Conservation (phyloP, 1,140 invertebrate species). For the Helicorthomorpha holstii region DNA sequence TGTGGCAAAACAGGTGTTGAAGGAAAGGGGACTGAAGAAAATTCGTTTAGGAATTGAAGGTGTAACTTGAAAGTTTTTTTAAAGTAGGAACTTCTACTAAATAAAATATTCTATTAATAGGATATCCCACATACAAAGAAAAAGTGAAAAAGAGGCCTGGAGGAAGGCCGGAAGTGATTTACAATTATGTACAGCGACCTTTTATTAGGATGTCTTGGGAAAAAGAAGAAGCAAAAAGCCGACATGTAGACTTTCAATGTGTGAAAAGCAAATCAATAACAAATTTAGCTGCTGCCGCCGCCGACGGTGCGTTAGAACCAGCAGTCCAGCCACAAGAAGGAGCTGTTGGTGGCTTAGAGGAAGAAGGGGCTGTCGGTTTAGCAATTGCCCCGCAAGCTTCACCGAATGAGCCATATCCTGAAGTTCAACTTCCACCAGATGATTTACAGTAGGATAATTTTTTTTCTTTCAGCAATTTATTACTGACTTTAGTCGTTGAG, state of each 20-base stretch:
- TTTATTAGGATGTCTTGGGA: constrained; percentile 99
- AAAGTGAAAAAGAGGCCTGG: constrained; percentile 48
- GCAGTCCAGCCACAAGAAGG: constrained; percentile 12
- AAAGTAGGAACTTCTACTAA: background rate
- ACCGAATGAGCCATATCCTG: constrained; percentile 27
- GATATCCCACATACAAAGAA: constrained; percentile 98
- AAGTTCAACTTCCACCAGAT: constrained; percentile 24
- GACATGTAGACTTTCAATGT: constrained; percentile 97
- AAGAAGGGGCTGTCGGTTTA: constrained; percentile 15
- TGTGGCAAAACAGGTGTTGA: constrained; percentile 95
- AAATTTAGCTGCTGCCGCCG: constrained; percentile 78
- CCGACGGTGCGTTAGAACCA: constrained; percentile 51
- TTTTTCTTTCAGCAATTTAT: too few relatives aligned
- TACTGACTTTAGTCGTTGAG: too few relatives aligned
- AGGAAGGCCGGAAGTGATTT: constrained; percentile 64
- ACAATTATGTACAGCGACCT: constrained; percentile 98
- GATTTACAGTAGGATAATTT: too few relatives aligned
- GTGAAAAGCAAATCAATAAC: constrained; percentile 89
- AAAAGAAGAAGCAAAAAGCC: constrained; percentile 95
- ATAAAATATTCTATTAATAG: constrained; percentile 19
- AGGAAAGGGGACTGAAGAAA: constrained; percentile 94
- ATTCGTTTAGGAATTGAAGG: constrained; percentile 96
- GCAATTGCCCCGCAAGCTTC: constrained; percentile 24
- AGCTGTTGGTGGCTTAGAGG: constrained; percentile 17
- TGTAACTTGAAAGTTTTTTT: constrained; percentile 9